Conservation (phyloP, 1,140 invertebrate genomes). For the Archegozetes longisetosus region DNA sequence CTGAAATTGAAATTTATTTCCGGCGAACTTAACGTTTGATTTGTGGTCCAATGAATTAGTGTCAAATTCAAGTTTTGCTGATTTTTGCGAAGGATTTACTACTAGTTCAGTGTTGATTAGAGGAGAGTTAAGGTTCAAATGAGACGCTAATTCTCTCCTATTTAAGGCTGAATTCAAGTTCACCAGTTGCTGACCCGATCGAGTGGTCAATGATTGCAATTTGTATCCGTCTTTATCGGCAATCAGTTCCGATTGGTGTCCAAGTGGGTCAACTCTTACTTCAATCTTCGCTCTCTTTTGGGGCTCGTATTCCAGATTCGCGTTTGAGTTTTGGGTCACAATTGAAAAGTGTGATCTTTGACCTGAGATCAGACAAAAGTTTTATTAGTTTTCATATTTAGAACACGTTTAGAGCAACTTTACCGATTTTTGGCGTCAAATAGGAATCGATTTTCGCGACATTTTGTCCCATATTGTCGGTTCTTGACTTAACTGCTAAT, state of each 20-base stretch:
- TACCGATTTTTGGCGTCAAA: background rate
- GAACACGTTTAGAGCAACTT: background rate
- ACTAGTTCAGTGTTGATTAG: background rate
- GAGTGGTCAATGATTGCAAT: background rate
- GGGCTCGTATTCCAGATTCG: background rate
- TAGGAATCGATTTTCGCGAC: background rate
- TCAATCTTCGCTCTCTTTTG: background rate
- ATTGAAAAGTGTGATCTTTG: background rate
- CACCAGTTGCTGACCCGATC: background rate
- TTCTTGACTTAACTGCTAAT: background rate
- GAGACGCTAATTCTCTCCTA: background rate
- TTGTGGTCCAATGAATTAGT: background rate
- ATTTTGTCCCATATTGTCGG: background rate
- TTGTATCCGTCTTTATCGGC: background rate
- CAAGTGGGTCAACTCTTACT: background rate
- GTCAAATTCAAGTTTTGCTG: background rate
- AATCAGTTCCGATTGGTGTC: background rate
- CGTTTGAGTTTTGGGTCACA: background rate
- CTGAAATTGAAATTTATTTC: background rate
- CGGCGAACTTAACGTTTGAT: background rate
- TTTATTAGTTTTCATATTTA: background rate
- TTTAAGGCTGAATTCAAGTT: too few relatives aligned
- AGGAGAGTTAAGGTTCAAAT: background rate
- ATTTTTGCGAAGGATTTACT: background rate
- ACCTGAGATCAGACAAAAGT: background rate